Base-by-base conservation (phyloP, 2,113 vertebrate species). In the Mesoclemmys tuberculata region DNA sequence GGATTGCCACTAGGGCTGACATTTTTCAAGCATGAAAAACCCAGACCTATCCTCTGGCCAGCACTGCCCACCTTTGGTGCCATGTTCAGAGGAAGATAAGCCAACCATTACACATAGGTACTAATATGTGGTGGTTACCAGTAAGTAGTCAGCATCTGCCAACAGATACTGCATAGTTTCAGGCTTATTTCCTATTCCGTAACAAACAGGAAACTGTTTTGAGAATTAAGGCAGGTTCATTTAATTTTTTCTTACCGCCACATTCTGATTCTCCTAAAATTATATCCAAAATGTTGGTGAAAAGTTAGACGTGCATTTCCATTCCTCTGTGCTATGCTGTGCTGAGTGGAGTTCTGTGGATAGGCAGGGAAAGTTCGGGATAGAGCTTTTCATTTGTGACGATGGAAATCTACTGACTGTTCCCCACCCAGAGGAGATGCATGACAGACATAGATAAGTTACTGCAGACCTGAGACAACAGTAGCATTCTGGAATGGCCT, bases 151-250 rank as follows among this genome's bases (percentile, higher is more conserved):
- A 92, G 81, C 21, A 22, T 94, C 92, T 81, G 41, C 91, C 48
- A 86, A 79, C 68, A 92, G 79, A 84, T 77, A 11, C 27, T 79
- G 0, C 0, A 1, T 92, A 74, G 55, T 84, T 96, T 94, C 55
- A 80, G 54, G 22, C 82, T 94, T 85, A 6, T 49, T 90, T 90
- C 71, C 51, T 87, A 7, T 71, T 89, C 51, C 90, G 93, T 90
- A 92, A 90, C 61, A 96, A 93, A 95, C 55, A 87, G 55, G 82
- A 85, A 96, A 64, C 38, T 64, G 58, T 24, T 75, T 89, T 46
- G 38, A 52, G 81, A 89, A 96, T 89, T 38, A 90, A 58, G 92
- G 48, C 48, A 16, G 4, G 8, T 85, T 83, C 90, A 71, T 38
- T 68, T 85, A 48, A 77, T 75, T 71, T 46, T 90, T 2, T 1